Evolutionary conservation across 2,797 vertebrate species (phyloP), one percentile per base, ranked within the genome.

Genomic region (Phoxinus dragarum): DNA sequence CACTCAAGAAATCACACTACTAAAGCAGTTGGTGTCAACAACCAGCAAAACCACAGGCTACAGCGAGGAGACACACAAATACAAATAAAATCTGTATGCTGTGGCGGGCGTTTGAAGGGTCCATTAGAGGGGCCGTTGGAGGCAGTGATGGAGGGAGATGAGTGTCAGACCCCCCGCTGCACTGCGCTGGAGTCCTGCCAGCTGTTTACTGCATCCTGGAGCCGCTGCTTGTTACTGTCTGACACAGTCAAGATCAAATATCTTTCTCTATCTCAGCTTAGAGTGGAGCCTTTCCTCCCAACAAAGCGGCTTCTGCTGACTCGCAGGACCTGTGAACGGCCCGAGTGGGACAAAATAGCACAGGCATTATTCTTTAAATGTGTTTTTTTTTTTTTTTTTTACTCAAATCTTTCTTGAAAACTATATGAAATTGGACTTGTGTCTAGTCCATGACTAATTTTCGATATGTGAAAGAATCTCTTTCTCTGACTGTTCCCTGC

Each of bases 11-110:
- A 93, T 90, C 85, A 81, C 42, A 82, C 82, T 94, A 80, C 88
- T 94, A 94, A 94, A 94, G 93, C 92, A 93, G 93, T 95, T 90
- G 90, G 79, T 94, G 94, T 94, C 94, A 95, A 95, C 94, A 95
- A 94, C 92, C 90, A 91, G 93, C 92, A 84, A 84, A 84, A 88
- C 84, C 61, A 88, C 75, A 86, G 86, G 89, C 88, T 80, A 68
- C 88, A 79, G 66, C 17, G 1, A 10, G 44, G 31, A 92, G 86
- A 90, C 27, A 77, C 80, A 75, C 74, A 87, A 44, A 89, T 71
- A 89, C 87, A 90, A 94, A 95, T 94, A 92, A 94, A 95, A 95
- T 95, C 94, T 93, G 94, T 92, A 95, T 94, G 92, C 94, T 93
- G 88, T 92, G 91, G 90, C 90, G 89, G 92, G 91, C 88, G 90